Conservation (phyloP, 2,113 vertebrate genomes). For the Indicator maculatus region DNA sequence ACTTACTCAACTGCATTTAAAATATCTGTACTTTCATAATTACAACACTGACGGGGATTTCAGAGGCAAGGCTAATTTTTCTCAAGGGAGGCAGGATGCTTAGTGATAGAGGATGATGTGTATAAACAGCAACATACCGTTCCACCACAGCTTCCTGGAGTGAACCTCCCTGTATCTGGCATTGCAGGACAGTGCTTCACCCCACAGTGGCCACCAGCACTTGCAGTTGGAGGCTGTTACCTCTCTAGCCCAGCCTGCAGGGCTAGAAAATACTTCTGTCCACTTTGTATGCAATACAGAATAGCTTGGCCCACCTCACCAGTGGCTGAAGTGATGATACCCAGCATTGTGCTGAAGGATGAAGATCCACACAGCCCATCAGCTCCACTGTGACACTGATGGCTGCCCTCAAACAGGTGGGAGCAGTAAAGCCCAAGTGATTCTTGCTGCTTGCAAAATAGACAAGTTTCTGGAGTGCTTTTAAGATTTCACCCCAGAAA, state of each 20-base stretch:
- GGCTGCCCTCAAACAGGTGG: not conserved
- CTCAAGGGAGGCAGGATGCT: not conserved
- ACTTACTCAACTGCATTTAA: constrained; percentile 11
- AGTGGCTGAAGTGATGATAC: not conserved
- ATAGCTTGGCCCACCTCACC: not conserved
- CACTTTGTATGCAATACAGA: not conserved
- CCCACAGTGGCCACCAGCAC: not conserved
- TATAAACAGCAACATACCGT: not conserved
- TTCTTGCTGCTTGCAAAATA: not conserved
- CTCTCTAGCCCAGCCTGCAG: not conserved
- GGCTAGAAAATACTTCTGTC: not conserved
- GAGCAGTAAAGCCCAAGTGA: not conserved
- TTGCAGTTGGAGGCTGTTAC: not conserved
- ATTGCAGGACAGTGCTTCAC: not conserved
- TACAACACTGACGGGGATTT: not conserved
- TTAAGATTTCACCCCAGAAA: not conserved
- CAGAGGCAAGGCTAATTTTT: constrained; percentile 2
- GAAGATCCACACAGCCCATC: not conserved
- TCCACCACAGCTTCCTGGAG: not conserved
- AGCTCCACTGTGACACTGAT: not conserved
- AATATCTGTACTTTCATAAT: constrained; percentile 11
- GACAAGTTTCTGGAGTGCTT: not conserved
- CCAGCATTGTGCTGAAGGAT: not conserved
- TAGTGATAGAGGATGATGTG: not conserved
- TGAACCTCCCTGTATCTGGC: not conserved